These are phyloP conservation scores for Parazoanthus swiftii DNA, from an alignment of 92 coral and sea anemone species.

Conservation along the genomic window DNA sequence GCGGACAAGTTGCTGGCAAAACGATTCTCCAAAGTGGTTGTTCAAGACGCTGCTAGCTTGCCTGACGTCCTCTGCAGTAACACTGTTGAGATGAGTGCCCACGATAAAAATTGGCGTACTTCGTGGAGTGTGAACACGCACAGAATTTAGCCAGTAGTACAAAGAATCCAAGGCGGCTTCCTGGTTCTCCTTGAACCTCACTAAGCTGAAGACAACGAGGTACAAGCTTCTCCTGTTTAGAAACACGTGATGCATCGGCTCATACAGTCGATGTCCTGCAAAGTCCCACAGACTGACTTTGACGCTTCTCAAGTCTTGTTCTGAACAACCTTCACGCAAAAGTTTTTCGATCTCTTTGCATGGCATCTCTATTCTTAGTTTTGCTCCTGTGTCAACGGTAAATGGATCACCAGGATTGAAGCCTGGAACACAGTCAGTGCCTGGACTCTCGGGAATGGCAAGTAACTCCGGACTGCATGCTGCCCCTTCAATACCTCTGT, in stretches of 20 bases:
- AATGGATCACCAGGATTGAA: not conserved
- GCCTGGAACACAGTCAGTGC: not conserved
- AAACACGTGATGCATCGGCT: slow-evolving; percentile 60
- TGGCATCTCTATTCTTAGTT: slow-evolving; percentile 7
- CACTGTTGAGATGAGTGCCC: slow-evolving; percentile 47
- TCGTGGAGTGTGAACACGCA: slow-evolving; percentile 47
- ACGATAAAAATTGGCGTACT: slow-evolving; percentile 45
- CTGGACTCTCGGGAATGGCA: slow-evolving; percentile 15
- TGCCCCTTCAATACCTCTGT: slow-evolving; percentile 10
- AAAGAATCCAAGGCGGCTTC: slow-evolving; percentile 37
- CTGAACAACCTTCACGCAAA: slow-evolving; percentile 21
- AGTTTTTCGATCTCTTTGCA: not conserved
- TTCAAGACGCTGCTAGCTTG: slow-evolving; percentile 20
- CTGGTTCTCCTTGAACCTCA: slow-evolving; percentile 15
- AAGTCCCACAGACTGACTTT: slow-evolving; percentile 57
- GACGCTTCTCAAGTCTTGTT: slow-evolving; percentile 33
- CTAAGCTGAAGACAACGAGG: slow-evolving; percentile 47
- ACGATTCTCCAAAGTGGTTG: slow-evolving; percentile 37
- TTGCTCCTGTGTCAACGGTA: not conserved
- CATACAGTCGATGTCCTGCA: slow-evolving; percentile 58
- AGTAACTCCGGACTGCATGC: not conserved
- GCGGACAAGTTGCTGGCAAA: slow-evolving; percentile 48
- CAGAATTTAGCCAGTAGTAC: slow-evolving; percentile 56
- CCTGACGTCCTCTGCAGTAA: slow-evolving; percentile 3
- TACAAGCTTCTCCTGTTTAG: slow-evolving; percentile 55